Evolutionary conservation across 2,797 vertebrate genomes (phyloP), one percentile per base, ranked within the genome.

Genomic region (Pseudopleuronectes americanus): DNA sequence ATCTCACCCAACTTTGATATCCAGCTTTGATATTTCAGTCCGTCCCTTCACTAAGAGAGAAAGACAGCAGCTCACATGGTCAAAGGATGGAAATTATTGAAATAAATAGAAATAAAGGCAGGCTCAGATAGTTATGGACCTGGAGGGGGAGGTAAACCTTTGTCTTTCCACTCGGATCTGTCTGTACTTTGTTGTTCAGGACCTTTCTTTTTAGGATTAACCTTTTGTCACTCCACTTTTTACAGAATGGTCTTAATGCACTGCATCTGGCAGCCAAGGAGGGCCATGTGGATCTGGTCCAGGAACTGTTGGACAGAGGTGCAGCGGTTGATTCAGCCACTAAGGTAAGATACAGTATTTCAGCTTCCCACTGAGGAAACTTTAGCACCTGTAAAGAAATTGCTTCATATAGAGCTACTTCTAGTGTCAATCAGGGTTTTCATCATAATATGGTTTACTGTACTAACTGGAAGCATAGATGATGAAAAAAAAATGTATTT

Each of bases 161-260:
- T 55, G 28, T 33, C 16, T 64, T 52, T 61, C 16, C 36, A 28
- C 53, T 31, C 57, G n/a, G 17, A 47, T 1, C 13, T 17, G 52
- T 43, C 19, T 49, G 26, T 12, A 5, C 4, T 47, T 2, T 8
- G n/a, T 21, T 3, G 21, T 45, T 16, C 17, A 19, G 17, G 17
- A 45, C 33, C 8, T 5, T 8, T 33, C 4, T 19, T 49, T 53
- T 22, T 3, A 17, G 16, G 8, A 9, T 51, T 82, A 26, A 87
- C 74, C 43, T 52, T 66, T 16, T 43, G 41, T 43, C 2, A 2
- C 17, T 45, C 17, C 4, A 19, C 14, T 45, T 17, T 43, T 68
- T 89, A 12, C 90, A 99, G 98, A 99, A 99, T 96, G 98, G 98
- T 86, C 97, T 99, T 77, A 99, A 99, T 19, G 97, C 97, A 14